These are phyloP conservation scores for Macaria notata DNA, from an alignment of 2,888 invertebrate species.

Conservation along the genomic window DNA sequence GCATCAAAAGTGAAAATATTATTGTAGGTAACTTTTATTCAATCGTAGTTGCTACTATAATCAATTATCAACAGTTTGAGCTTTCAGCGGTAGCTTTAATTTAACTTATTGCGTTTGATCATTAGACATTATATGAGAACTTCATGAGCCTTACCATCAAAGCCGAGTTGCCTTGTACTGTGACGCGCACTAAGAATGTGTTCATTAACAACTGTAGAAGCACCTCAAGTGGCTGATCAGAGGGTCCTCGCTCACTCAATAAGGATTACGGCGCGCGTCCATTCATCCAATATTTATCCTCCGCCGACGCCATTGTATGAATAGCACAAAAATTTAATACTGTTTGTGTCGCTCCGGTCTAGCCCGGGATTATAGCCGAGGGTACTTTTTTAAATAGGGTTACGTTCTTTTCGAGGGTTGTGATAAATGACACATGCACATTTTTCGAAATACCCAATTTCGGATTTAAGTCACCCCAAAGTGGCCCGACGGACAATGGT, in stretches of 20 bases:
- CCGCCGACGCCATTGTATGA: conserved; percentile 69
- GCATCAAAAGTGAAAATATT: too few species aligned
- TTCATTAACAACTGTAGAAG: conserved; percentile 1
- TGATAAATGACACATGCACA: conserved; percentile 84
- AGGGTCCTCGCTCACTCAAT: conserved; percentile 50
- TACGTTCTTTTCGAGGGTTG: conserved; percentile 77
- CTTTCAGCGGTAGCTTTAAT: too few species aligned
- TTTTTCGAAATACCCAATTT: conserved; percentile 84
- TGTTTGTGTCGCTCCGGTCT: conserved; percentile 71
- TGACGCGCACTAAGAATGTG: neutral
- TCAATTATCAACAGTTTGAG: too few species aligned
- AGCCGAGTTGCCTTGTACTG: too few species aligned
- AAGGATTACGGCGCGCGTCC: conserved; percentile 60
- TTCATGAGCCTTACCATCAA: too few species aligned
- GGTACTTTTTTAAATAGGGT: conserved; percentile 82
- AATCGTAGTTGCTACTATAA: too few species aligned
- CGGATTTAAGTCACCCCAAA: conserved; percentile 84
- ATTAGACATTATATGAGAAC: too few species aligned
- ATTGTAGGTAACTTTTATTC: too few species aligned
- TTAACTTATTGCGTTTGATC: too few species aligned
- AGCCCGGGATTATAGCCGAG: conserved; percentile 68
- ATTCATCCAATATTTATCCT: conserved; percentile 78
- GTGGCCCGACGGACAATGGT: conserved; percentile 77
- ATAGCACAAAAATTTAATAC: conserved; percentile 78
- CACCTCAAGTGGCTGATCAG: conserved; percentile 4